These are phyloP conservation scores for Egretta garzetta DNA, from an alignment of 2,113 vertebrate species.

Conservation along the genomic window DNA sequence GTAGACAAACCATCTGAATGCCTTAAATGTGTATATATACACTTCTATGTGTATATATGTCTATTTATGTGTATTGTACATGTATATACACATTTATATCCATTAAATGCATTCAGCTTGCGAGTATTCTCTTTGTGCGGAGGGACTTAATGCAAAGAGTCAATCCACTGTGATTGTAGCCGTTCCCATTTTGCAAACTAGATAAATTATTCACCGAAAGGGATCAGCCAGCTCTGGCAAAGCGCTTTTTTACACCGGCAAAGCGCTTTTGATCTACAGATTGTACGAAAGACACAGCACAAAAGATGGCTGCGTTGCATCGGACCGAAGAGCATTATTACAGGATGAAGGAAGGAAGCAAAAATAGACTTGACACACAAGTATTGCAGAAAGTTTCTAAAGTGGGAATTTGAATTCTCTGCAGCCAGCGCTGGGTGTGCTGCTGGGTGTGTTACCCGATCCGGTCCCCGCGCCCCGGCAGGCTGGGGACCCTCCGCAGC, in stretches of 20 bases:
- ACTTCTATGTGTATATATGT: not conserved
- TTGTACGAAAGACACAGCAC: not conserved
- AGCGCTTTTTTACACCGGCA: not conserved
- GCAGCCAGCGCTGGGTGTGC: not conserved
- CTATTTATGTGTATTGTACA: not conserved
- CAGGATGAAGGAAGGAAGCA: constrained; percentile 2
- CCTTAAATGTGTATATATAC: not conserved
- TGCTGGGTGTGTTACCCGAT: constrained; percentile 11
- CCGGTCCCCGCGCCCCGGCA: not conserved
- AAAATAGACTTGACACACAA: not conserved
- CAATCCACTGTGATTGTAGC: fast-evolving
- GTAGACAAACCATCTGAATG: not conserved
- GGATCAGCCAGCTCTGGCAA: not conserved
- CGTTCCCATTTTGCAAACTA: not conserved
- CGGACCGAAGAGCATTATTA: not conserved
- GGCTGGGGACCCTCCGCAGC: not conserved
- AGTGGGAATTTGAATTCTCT: not conserved
- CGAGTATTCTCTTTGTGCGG: not conserved
- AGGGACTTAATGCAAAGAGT: not conserved
- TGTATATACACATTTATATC: not conserved
- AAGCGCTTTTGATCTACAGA: not conserved
- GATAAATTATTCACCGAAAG: not conserved
- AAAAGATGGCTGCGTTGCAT: constrained; percentile 42
- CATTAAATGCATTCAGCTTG: not conserved
- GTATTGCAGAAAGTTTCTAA: not conserved